Evolutionary conservation across 2,888 invertebrate genomes (phyloP), one percentile per base, ranked within the genome.

Genomic region (Noctua fimbriata): DNA sequence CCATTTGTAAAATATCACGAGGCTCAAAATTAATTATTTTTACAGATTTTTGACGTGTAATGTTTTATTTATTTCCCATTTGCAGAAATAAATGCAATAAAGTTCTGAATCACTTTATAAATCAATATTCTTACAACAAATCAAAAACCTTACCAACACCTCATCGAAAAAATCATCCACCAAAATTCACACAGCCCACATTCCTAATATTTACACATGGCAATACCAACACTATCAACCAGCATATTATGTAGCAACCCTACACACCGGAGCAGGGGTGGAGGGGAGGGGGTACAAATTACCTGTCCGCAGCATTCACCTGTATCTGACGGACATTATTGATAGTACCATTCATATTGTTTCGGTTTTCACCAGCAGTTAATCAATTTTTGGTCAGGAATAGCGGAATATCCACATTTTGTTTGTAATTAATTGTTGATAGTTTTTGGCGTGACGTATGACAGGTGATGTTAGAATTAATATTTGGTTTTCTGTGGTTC

Each of bases 301-400:
- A 93, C 94, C 94, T 95, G 95, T 95, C 95, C 84, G 73, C 81
- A 71, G 72, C 95, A 96, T 91, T 94, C 96, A 97, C 97, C 94
- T 93, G 94, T 79, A 66, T 71, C 47, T 81, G 86, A 89, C 88
- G 87, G 82, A 89, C 90, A 88, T 90, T 92, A 93, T 93, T 93
- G 94, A 93, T 94, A 92, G 92, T 78, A 75, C 55, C 73, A 77
- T 77, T 81, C 86, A 78, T 77, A 88, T 88, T 89, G 83, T 82
- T 79, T 81, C 81, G 74, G 84, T 75, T 85, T 79, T 73, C 80
- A 74, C 73, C 21, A 67, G n/a, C 41, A 58, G 74, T 82, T 81
- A 79, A 87, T 82, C 81, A 85, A 87, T 81, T 87, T 82, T 79
- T 78, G 76, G 69, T 60, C 63, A 72, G 70, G 47, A 82, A 83